phyloP scores from a whole-genome alignment of 2,888 invertebrate species.

The Macroteleia sp. region DNA sequence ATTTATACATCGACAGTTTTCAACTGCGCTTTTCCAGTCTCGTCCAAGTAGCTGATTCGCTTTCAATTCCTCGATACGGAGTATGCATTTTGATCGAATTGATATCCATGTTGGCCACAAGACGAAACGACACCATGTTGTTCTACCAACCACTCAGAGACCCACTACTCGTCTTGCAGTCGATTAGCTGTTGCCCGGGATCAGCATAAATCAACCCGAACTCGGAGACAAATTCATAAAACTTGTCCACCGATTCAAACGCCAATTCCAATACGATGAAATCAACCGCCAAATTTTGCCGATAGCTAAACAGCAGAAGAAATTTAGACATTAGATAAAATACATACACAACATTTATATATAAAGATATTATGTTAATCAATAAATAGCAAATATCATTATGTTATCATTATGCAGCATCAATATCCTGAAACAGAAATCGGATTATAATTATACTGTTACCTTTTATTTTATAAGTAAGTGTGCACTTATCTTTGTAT shows the following conservation, averaged over 20 bases:
- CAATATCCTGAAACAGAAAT: slow-evolving; percentile 82
- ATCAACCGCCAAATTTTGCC: slow-evolving; percentile 94
- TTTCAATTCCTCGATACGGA: slow-evolving; percentile 19
- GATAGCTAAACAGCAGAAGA: slow-evolving; percentile 91
- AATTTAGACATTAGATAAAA: slow-evolving; percentile 83
- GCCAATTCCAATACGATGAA: slow-evolving; percentile 95
- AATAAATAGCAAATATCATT: slow-evolving; percentile 50
- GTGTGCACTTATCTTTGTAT: slow-evolving; percentile 2
- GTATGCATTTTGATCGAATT: slow-evolving; percentile 38
- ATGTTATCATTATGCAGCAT: slow-evolving; percentile 53
- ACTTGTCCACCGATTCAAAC: slow-evolving; percentile 92
- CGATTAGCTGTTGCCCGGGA: slow-evolving; percentile 89
- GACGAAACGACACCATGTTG: slow-evolving; percentile 54
- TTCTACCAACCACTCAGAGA: slow-evolving; percentile 82
- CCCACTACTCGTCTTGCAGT: slow-evolving; percentile 93
- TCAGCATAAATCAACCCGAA: slow-evolving; percentile 91
- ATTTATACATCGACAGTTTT: too few relatives aligned
- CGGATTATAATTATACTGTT: slow-evolving; percentile 48
- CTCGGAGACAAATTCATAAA: slow-evolving; percentile 93
- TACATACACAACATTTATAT: slow-evolving; percentile 18
- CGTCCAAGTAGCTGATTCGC: slow-evolving; percentile 70
- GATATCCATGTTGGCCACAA: slow-evolving; percentile 54
- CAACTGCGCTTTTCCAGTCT: slow-evolving; percentile 49
- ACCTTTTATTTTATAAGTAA: slow-evolving; percentile 23
- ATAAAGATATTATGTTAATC: slow-evolving; percentile 20